Conservation (phyloP, 30 jellyfish, hydroid and myxozoan species). For the Nemopilema nomurai region DNA sequence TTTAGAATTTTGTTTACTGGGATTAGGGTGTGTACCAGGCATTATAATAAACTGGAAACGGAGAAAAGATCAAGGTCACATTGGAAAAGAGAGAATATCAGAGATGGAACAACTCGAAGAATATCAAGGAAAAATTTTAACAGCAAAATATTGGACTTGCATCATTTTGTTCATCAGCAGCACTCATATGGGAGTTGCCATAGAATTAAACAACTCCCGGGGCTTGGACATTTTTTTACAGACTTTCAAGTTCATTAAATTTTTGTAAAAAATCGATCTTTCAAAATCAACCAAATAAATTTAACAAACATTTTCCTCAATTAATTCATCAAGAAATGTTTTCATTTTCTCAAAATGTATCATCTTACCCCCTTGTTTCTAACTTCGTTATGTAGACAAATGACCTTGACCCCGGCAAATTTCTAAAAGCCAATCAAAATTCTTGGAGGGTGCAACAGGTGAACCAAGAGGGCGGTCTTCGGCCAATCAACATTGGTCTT, state of each 20-base stretch:
- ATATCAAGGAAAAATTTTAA: not conserved
- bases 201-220: not conserved
- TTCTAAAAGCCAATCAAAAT: not conserved
- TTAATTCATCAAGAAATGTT: not conserved
- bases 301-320: not conserved
- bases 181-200: not conserved
- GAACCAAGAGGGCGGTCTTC: not conserved
- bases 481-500: no score
- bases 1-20: not conserved
- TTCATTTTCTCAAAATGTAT: not conserved
- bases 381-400: not conserved
- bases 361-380: not conserved
- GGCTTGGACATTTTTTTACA: not conserved
- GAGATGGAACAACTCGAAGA: not conserved
- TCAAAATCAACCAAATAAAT: not conserved
- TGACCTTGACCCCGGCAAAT: not conserved
- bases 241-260: not conserved
- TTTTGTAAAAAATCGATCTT: not conserved
- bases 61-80: not conserved
- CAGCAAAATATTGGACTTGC: not conserved
- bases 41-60: not conserved
- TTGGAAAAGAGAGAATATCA: not conserved
- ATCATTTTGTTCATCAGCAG: not conserved
- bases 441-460: not conserved
- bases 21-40: not conserved